These are phyloP conservation scores for Ceyx erithaca DNA, from an alignment of 2,797 vertebrate species.

Conservation along the genomic window DNA sequence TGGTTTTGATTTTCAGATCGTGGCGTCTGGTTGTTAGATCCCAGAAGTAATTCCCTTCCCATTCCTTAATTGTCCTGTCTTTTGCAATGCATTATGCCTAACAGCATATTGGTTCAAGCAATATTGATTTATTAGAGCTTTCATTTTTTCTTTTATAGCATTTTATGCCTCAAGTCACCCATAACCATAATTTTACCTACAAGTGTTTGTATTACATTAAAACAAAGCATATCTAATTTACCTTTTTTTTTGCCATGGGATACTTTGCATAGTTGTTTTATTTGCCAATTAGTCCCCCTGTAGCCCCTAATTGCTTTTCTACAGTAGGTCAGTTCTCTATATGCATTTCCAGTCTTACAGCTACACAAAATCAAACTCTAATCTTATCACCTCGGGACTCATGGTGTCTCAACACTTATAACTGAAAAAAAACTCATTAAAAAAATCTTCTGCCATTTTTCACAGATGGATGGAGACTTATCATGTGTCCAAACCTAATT, in stretches of 20 bases:
- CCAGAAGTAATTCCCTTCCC: constrained; percentile 13
- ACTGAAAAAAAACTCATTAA: constrained; percentile 63
- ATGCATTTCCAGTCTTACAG: background rate
- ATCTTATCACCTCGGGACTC: constrained; percentile 49
- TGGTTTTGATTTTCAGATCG: background rate
- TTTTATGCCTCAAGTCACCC: constrained; percentile 46
- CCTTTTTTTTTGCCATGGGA: background rate
- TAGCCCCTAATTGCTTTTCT: constrained; percentile 41
- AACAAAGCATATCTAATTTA: background rate
- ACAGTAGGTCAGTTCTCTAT: constrained; percentile 22
- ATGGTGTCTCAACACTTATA: constrained; percentile 2
- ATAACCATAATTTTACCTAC: constrained; percentile 39
- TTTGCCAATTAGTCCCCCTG: background rate
- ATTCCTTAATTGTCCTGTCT: constrained; percentile 1
- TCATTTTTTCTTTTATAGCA: constrained; percentile 29
- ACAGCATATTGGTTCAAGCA: constrained; percentile 24
- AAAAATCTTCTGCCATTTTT: constrained; percentile 48
- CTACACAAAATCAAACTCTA: constrained; percentile 38
- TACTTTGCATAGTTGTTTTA: background rate
- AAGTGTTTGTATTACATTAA: constrained; percentile 40
- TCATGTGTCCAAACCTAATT: constrained; percentile 54
- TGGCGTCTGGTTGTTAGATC: background rate
- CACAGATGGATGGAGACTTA: constrained; percentile 44
- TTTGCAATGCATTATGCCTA: constrained; percentile 18
- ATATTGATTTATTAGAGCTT: constrained; percentile 53